Conservation (phyloP, 2,888 invertebrate species). For the Cheilosia soror region DNA sequence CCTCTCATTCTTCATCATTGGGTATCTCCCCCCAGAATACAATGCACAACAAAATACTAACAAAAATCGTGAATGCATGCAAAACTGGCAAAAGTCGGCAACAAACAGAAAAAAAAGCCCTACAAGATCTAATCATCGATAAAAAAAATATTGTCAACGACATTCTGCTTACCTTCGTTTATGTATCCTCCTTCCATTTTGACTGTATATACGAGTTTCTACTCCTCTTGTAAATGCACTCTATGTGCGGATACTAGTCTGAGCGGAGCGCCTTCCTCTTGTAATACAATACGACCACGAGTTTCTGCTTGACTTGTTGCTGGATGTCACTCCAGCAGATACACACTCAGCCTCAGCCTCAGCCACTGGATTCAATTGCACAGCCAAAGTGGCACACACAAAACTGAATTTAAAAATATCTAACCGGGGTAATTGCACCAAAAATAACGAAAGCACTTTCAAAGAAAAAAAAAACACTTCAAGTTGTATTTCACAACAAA, state of each 20-base stretch:
- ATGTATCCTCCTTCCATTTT: slow-evolving; percentile 83
- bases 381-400: slow-evolving; percentile 27
- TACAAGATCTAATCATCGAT: slow-evolving; percentile 52
- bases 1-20: slow-evolving; percentile 15
- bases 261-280: slow-evolving; percentile 31
- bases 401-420: slow-evolving; percentile 35
- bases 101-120: slow-evolving; percentile 8
- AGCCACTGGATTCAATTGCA: slow-evolving; percentile 20
- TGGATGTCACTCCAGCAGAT: slow-evolving; percentile 7
- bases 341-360: slow-evolving; percentile 3
- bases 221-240: slow-evolving; percentile 21
- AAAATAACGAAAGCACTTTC: slow-evolving; percentile 30
- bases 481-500: slow-evolving; percentile 34
- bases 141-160: slow-evolving; percentile 58
- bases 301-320: slow-evolving; percentile 64
- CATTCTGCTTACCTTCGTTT: slow-evolving; percentile 82
- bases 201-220: slow-evolving; percentile 43
- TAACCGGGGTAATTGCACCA: slow-evolving; percentile 57
- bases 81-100: slow-evolving; percentile 27
- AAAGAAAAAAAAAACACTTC: slow-evolving; percentile 43
- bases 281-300: slow-evolving; percentile 37
- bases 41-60: background rate
- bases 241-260: background rate
- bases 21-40: slow-evolving; percentile 3
- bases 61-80: slow-evolving; percentile 23